Conservation (phyloP, 2,888 invertebrate genomes). For the Hydroisotoma schaefferi region DNA sequence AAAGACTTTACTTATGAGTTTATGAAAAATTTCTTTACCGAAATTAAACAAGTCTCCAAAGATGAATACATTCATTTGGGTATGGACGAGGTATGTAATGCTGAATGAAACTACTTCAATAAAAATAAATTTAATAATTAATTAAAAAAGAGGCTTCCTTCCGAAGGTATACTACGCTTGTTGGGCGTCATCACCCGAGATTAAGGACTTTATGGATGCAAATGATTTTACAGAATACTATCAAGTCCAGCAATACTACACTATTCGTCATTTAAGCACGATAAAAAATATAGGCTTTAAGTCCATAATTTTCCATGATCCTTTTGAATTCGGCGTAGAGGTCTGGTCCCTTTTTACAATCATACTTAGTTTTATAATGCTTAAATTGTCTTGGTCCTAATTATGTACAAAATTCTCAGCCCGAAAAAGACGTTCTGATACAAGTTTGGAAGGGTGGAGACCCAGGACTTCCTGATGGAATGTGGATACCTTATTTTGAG, state of each 20-base stretch:
- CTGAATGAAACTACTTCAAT: not conserved
- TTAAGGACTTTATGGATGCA: constrained; percentile 61
- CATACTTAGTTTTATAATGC: not conserved
- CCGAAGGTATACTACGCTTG: constrained; percentile 43
- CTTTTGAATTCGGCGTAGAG: constrained; percentile 69
- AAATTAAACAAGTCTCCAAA: constrained; percentile 66
- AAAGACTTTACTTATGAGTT: constrained; percentile 64
- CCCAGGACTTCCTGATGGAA: constrained; percentile 12
- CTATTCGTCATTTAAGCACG: constrained; percentile 60
- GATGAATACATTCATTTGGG: constrained; percentile 85
- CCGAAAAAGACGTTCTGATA: constrained; percentile 64
- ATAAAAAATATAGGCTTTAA: constrained; percentile 55
- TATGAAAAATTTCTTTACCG: constrained; percentile 65
- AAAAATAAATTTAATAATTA: not conserved
- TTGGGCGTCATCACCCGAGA: constrained; percentile 54
- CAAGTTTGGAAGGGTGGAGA: constrained; percentile 70
- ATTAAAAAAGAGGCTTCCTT: constrained; percentile 1
- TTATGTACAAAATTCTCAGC: constrained; percentile 22
- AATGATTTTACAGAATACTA: constrained; percentile 57
- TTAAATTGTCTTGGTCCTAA: not conserved
- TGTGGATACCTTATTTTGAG: not conserved
- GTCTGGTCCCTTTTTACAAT: constrained; percentile 26
- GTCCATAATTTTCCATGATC: constrained; percentile 81
- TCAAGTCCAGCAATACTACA: constrained; percentile 61
- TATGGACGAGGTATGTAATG: constrained; percentile 68